A percentile compares a stretch with the other conserved stretches of the same genome.
These are phyloP conservation scores for Xanthorhoe designata DNA, from an alignment of 2,888 invertebrate genomes.

Conservation along the genomic window DNA sequence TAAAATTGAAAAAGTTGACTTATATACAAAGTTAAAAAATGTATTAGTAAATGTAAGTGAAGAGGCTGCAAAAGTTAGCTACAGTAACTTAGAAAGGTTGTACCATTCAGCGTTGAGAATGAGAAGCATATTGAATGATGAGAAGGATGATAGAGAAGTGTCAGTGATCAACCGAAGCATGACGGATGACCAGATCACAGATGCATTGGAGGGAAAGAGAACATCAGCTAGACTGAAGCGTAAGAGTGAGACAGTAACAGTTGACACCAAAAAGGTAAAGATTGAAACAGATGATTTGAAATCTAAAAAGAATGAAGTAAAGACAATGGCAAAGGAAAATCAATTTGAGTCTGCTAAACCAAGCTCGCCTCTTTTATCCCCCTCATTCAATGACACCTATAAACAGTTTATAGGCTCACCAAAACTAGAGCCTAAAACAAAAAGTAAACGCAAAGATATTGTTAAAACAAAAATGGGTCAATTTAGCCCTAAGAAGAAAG, in stretches of 20 bases:
- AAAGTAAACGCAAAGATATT: constrained; percentile 49
- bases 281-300: constrained; percentile 22
- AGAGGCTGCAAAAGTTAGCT: constrained; percentile 57
- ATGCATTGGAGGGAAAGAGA: constrained; percentile 46
- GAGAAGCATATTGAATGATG: constrained; percentile 54
- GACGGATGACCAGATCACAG: constrained; percentile 53
- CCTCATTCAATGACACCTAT: constrained; percentile 68
- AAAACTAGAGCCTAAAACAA: constrained; percentile 7
- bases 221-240: constrained; percentile 42
- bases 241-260: constrained; percentile 43
- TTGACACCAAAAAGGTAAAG: constrained; percentile 44
- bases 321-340: constrained; percentile 32
- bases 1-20: constrained; percentile 37
- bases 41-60: constrained; percentile 56
- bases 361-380: constrained; percentile 37
- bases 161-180: constrained; percentile 37
- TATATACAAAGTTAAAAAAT: constrained; percentile 60
- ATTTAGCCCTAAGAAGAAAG: constrained; percentile 51
- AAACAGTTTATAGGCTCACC: constrained; percentile 59
- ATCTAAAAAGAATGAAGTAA: constrained; percentile 11
- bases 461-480: constrained; percentile 69
- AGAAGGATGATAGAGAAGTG: constrained; percentile 31
- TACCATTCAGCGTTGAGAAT: constrained; percentile 63
- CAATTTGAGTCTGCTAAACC: constrained; percentile 9
- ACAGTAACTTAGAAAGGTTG: constrained; percentile 52